Conservation (phyloP, 2,113 vertebrate genomes). For the Geothlypis trichas region DNA sequence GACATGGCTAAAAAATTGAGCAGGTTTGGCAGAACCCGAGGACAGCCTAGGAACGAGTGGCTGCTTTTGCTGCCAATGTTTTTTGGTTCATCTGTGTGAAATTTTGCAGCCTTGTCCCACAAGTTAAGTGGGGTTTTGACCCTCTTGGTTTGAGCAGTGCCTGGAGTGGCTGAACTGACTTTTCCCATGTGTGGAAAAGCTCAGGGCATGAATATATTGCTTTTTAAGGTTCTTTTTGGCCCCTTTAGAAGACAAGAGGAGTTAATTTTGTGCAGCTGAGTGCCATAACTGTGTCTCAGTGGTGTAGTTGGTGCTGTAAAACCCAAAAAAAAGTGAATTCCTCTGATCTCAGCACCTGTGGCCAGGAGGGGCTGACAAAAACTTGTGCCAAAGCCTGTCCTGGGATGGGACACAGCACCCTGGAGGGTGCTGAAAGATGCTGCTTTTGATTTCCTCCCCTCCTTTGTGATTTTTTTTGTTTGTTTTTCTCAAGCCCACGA, state of each 20-base stretch:
- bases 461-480: not conserved
- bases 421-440: not conserved
- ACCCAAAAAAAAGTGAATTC: not conserved
- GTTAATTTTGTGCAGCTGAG: not conserved
- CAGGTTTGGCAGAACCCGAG: not conserved
- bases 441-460: not conserved
- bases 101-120: not conserved
- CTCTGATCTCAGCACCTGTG: not conserved
- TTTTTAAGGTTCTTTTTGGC: not conserved
- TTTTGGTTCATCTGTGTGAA: not conserved
- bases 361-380: not conserved
- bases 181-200: not conserved
- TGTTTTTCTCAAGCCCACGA: not conserved
- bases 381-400: not conserved
- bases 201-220: not conserved
- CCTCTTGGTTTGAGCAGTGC: not conserved
- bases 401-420: not conserved
- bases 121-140: not conserved
- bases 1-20: accelerated
- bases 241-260: not conserved
- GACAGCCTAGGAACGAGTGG: not conserved
- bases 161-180: not conserved
- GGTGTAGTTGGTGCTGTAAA: not conserved
- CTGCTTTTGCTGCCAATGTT: not conserved
- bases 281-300: not conserved